A percentile compares a stretch with the other conserved stretches of the same genome.
Evolutionary conservation across 2,797 vertebrate genomes (phyloP).

Genomic region (Chanos chanos): DNA sequence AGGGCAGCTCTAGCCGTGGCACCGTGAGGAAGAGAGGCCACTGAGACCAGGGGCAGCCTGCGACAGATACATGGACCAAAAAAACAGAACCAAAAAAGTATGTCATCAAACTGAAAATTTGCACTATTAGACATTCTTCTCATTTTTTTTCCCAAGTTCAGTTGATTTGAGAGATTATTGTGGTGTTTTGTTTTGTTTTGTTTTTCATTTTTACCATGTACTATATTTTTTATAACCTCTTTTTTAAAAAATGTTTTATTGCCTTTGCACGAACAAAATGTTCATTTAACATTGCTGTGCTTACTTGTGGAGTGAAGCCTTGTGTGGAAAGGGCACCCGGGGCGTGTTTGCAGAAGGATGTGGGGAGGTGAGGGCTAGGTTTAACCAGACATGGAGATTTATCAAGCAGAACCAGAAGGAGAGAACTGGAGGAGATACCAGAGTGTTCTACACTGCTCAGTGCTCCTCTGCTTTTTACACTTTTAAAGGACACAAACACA

Average conservation of each 20-base stretch:
- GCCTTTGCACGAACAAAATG: slow-evolving; percentile 72
- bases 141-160: slow-evolving; percentile 71
- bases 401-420: slow-evolving; percentile 9
- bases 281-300: slow-evolving; percentile 49
- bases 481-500: slow-evolving; percentile 7
- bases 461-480: slow-evolving; percentile 19
- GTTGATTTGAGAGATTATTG: slow-evolving; percentile 77
- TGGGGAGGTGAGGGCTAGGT: slow-evolving; percentile 9
- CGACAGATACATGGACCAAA: slow-evolving; percentile 57
- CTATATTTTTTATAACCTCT: slow-evolving; percentile 73
- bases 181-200: slow-evolving; percentile 50
- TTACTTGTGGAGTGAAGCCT: slow-evolving; percentile 1
- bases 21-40: slow-evolving; percentile 56
- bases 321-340: slow-evolving; percentile 9
- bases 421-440: slow-evolving; percentile 12
- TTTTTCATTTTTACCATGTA: slow-evolving; percentile 68
- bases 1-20: slow-evolving; percentile 55
- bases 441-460: slow-evolving; percentile 21
- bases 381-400: slow-evolving; percentile 22
- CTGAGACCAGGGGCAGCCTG: slow-evolving; percentile 50
- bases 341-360: slow-evolving; percentile 3
- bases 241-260: slow-evolving; percentile 53
- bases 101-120: slow-evolving; percentile 79
- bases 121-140: slow-evolving; percentile 88
- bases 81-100: slow-evolving; percentile 46